Conservation (phyloP, 2,113 vertebrate genomes). For the Petroica traversi region DNA sequence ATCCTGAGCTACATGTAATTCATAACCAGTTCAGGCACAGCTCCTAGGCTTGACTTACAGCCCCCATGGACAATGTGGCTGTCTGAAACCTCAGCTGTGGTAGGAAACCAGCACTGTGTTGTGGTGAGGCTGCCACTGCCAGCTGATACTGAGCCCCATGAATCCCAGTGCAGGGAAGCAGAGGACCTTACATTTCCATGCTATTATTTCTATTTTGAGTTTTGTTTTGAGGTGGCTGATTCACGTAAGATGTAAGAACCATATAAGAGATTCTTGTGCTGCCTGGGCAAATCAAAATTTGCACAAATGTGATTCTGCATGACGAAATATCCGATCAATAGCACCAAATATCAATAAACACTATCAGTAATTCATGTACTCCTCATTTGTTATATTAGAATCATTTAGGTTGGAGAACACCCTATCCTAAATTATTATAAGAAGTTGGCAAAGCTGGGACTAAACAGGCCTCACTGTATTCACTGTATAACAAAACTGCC, state of each 20-base stretch:
- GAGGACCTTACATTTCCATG: background rate
- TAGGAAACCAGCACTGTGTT: background rate
- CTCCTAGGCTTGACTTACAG: background rate
- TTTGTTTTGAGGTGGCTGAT: background rate
- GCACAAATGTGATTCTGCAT: background rate
- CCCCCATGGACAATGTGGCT: background rate
- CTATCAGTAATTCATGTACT: background rate
- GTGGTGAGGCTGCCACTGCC: background rate
- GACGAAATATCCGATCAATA: background rate
- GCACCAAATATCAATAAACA: background rate
- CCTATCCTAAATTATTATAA: background rate
- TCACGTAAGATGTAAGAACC: background rate
- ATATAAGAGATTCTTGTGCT: background rate
- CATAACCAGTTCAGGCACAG: background rate
- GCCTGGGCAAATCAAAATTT: background rate
- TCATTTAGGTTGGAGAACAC: background rate
- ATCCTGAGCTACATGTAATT: background rate
- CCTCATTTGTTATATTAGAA: background rate
- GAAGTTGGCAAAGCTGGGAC: background rate
- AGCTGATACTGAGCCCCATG: background rate
- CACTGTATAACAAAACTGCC: background rate
- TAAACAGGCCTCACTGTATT: background rate
- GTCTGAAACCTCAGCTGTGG: background rate
- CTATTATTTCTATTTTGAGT: background rate
- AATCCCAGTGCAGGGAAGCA: background rate